Percentiles rank a stretch among this genome's conserved stretches.
These are phyloP conservation scores for Polypterus senegalus DNA, from an alignment of 2,113 vertebrate genomes.

Conservation along the genomic window DNA sequence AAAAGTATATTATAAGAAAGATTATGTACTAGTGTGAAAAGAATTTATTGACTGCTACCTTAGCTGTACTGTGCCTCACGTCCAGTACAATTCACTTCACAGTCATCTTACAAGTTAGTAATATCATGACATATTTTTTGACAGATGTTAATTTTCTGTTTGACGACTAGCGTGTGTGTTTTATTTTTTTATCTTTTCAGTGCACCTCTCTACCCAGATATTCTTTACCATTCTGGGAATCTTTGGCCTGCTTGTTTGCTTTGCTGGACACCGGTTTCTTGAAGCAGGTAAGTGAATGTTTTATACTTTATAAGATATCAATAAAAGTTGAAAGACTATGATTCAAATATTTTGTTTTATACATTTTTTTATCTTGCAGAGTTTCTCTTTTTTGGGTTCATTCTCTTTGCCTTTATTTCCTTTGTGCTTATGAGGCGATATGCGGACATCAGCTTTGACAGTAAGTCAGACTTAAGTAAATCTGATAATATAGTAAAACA, in stretches of 20 bases:
- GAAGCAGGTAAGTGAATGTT: conserved; percentile 14
- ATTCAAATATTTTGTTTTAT: neutral
- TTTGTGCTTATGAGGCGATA: conserved; percentile 13
- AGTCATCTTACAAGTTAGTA: too few species aligned
- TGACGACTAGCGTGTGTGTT: too few species aligned
- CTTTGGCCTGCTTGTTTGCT: conserved; percentile 17
- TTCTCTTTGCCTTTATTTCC: conserved; percentile 14
- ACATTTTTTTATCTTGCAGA: conserved; percentile 8
- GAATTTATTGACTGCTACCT: too few species aligned
- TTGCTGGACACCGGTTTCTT: conserved; percentile 15
- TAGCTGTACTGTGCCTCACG: too few species aligned
- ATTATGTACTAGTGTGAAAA: too few species aligned
- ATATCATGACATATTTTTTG: too few species aligned
- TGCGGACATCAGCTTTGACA: conserved; percentile 1
- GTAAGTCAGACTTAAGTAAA: conserved; percentile 12
- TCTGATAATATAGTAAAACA: too few species aligned
- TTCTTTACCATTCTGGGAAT: conserved; percentile 13
- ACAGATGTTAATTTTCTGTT: too few species aligned
- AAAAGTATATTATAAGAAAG: too few species aligned
- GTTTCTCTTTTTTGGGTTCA: conserved; percentile 18
- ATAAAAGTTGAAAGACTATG: neutral
- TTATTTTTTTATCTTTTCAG: neutral
- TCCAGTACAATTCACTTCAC: too few species aligned
- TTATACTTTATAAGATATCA: neutral
- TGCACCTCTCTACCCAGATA: conserved; percentile 4